Conservation (phyloP, 1,140 invertebrate genomes). For the Diorhabda elongata region DNA sequence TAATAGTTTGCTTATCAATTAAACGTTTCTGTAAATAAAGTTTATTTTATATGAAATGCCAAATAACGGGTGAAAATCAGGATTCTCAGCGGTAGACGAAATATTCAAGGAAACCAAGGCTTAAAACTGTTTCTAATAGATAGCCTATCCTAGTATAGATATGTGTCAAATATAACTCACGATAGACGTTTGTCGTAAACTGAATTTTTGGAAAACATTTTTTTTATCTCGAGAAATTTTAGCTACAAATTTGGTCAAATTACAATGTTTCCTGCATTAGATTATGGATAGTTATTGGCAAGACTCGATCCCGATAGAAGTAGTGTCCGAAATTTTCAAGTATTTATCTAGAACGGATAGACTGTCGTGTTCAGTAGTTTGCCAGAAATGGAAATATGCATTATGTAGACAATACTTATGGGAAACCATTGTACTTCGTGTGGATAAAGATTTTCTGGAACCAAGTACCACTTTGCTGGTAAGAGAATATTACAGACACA, state of each 20-base stretch:
- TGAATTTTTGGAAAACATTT: not conserved
- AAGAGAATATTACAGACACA: constrained; percentile 26
- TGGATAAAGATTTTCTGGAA: constrained; percentile 33
- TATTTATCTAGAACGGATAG: constrained; percentile 28
- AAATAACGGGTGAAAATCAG: no score
- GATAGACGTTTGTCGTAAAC: not conserved
- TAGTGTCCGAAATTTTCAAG: constrained; percentile 27
- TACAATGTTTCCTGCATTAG: not conserved
- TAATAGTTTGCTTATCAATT: no score
- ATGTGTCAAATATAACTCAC: no score
- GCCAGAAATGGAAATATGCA: constrained; percentile 28
- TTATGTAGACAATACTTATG: constrained; percentile 24
- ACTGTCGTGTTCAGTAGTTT: constrained; percentile 30
- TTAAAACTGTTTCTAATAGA: no score
- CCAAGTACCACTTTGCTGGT: constrained; percentile 27
- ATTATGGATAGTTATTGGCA: constrained; percentile 61
- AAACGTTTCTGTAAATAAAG: no score
- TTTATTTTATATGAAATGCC: no score
- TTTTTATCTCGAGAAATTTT: not conserved
- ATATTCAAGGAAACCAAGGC: no score
- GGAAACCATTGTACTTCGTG: constrained; percentile 29
- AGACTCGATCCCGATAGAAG: constrained; percentile 47
- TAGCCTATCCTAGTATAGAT: no score
- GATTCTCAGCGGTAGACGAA: no score
- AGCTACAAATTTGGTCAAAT: constrained; percentile 5